Evolutionary conservation across 2,888 invertebrate genomes (phyloP), one percentile per base, ranked within the genome.

Genomic region (Diadromus collaris): DNA sequence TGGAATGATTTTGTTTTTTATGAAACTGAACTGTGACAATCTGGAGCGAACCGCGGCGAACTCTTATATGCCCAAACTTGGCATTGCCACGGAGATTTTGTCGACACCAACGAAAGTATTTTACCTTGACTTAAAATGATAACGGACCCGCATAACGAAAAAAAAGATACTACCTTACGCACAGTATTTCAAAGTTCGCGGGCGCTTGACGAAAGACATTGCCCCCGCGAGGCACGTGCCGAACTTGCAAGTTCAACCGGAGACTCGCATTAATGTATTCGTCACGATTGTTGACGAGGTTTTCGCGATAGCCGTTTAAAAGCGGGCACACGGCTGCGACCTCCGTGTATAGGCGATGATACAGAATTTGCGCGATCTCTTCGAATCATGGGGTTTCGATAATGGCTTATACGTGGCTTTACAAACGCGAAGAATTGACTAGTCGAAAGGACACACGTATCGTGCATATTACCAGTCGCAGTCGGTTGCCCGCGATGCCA

Each of bases 41-140:
- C 63, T 58, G 34, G 51, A n/a, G 13, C 58, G 34, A 19, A 51
- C 38, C 64, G 61, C 60, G 56, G 54, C 46, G 58, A 21, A 41
- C 63, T 63, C 32, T 71, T 71, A 38, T 74, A 75, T 71, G 74
- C 24, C 27, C 27, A 68, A 78, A 67, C 29, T 41, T 38, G 41
- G 1, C 61, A 58, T 41, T 56, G 34, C 21, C 48, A 27, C 9
- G 10, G 67, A 58, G 56, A 64, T 78, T 80, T 80, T 58, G 71
- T 70, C 61, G 48, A 75, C 58, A 21, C 65, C 24, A 34, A 2
- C 13, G 10, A 32, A 10, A 4, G 29, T 10, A 19, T 4, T 21
- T 44, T n/a, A 63, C 76, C 79, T 72, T 76, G 76, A 68, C 68
- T 71, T 54, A 63, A 46, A 64, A 74, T 72, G 79, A 79, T 79